Evolutionary conservation across 2,113 vertebrate species (phyloP).

Genomic region (Sebastes schlegelii): DNA sequence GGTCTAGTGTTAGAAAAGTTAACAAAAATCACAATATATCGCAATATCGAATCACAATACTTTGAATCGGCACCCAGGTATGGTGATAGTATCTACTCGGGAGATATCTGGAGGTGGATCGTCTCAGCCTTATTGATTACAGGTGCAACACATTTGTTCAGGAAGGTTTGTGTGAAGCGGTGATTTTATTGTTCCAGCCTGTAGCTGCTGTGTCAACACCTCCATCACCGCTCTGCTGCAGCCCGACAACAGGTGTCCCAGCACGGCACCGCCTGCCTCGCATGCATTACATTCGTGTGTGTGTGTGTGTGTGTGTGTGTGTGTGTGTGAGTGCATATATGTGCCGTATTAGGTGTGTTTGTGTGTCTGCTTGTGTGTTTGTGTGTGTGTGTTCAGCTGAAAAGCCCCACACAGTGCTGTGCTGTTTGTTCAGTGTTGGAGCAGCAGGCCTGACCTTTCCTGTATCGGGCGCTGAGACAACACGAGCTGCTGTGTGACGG

Average conservation of each 20-base stretch:
- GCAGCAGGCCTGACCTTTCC: constrained; percentile 74
- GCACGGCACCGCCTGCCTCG: constrained; percentile 21
- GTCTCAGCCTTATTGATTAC: background rate
- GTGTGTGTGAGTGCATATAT: background rate
- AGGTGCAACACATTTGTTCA: background rate
- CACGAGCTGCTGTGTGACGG: constrained; percentile 55
- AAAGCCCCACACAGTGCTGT: constrained; percentile 34
- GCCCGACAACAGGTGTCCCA: constrained; percentile 68
- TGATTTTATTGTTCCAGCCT: background rate
- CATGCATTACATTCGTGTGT: constrained; percentile 47
- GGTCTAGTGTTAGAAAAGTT: too few species aligned
- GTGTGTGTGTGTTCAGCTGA: constrained; percentile 7
- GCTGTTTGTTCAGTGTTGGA: constrained; percentile 64
- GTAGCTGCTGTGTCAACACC: constrained; percentile 27
- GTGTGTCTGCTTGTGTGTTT: constrained; percentile 8
- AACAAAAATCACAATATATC: too few species aligned
- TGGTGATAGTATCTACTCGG: too few species aligned
- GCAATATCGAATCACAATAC: too few species aligned
- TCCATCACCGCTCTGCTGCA: background rate
- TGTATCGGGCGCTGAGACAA: constrained; percentile 43
- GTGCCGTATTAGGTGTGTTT: background rate
- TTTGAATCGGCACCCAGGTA: too few species aligned
- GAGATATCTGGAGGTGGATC: too few species aligned
- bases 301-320: constrained; percentile 42
- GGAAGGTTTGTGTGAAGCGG: background rate